Conservation (phyloP, 2,113 vertebrate genomes). For the Chunga burmeisteri region DNA sequence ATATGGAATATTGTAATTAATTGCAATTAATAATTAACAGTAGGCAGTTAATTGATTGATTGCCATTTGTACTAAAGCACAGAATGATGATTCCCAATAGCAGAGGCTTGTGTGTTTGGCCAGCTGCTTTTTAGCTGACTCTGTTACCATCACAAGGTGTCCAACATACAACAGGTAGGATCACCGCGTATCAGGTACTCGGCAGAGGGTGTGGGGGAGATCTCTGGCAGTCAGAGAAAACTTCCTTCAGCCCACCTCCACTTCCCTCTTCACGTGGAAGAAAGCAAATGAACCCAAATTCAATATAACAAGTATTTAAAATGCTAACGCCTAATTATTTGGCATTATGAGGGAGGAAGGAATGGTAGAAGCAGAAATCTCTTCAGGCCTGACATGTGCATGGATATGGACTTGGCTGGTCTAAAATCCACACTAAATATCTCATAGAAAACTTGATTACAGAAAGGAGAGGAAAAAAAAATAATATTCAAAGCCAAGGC, state of each 20-base stretch:
- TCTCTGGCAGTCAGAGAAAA: background rate
- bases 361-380: background rate
- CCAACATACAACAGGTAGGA: background rate
- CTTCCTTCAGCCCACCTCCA: background rate
- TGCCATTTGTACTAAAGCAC: background rate
- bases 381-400: background rate
- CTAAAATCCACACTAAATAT: background rate
- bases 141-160: background rate
- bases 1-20: background rate
- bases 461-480: background rate
- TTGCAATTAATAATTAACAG: background rate
- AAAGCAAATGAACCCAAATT: background rate
- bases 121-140: background rate
- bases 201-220: background rate
- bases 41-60: background rate
- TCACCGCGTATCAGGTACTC: rapidly evolving
- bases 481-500: background rate
- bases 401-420: background rate
- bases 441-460: background rate
- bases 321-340: background rate
- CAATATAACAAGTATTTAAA: background rate
- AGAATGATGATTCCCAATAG: background rate
- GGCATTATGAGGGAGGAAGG: background rate
- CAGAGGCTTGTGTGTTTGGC: background rate
- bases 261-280: background rate